Conservation (phyloP, 2,797 vertebrate genomes). For the Sciurus vulgaris region DNA sequence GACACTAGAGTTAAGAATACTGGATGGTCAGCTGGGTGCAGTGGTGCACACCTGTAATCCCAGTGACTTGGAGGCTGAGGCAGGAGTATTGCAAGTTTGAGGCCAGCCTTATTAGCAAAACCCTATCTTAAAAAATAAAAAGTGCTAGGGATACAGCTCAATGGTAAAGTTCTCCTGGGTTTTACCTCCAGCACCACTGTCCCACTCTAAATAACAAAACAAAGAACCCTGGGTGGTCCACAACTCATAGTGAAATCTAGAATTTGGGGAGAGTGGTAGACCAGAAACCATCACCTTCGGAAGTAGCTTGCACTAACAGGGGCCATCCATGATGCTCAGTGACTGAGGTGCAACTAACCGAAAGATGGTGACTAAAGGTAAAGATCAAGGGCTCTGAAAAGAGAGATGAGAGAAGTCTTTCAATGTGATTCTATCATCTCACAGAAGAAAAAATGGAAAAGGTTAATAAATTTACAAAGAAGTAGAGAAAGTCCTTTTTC, state of each 20-base stretch:
- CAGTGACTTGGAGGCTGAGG: no score
- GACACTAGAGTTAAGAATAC: not conserved
- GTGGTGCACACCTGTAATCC: no score
- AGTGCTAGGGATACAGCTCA: no score
- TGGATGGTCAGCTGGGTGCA: no score
- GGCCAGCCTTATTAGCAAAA: no score
- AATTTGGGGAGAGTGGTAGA: not conserved
- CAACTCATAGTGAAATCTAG: not conserved
- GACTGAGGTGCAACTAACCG: not conserved
- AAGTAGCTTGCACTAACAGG: not conserved
- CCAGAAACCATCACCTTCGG: not conserved
- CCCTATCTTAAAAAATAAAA: no score
- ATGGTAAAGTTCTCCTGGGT: no score
- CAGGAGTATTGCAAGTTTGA: no score
- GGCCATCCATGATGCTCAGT: not conserved
- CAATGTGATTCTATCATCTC: not conserved
- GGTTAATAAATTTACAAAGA: not conserved
- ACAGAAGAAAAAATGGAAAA: slow-evolving; percentile 22
- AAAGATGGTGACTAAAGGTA: no score
- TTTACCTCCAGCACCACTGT: no score
- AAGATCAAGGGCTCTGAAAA: not conserved
- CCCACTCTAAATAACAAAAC: no score
- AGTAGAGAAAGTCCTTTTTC: not conserved
- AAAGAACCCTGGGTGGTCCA: not conserved
- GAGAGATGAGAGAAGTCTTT: not conserved